Evolutionary conservation across 2,113 vertebrate species (phyloP).

Genomic region (Podiceps cristatus): DNA sequence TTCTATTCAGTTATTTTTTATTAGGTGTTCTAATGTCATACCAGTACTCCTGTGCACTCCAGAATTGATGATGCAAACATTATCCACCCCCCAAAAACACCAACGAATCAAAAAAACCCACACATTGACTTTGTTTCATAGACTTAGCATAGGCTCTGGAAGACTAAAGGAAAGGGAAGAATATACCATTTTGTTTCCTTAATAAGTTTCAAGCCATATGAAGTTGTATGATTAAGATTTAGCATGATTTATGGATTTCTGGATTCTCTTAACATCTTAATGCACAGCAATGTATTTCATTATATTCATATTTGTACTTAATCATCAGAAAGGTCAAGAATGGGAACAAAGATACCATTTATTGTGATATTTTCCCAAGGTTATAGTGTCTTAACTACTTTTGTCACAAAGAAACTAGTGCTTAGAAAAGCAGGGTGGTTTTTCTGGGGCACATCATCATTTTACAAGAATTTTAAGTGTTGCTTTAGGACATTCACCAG

Average conservation of each 20-base stretch:
- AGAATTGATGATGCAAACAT: not conserved
- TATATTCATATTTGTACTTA: not conserved
- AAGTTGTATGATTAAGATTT: not conserved
- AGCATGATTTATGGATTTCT: not conserved
- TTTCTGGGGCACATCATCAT: not conserved
- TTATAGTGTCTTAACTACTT: not conserved
- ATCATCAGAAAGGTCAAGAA: not conserved
- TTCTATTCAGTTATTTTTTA: not conserved
- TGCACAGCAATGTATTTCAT: not conserved
- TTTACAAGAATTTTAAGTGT: not conserved
- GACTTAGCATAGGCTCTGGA: not conserved
- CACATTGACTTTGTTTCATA: fast-evolving
- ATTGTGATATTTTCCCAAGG: not conserved
- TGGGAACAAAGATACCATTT: not conserved
- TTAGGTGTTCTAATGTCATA: not conserved
- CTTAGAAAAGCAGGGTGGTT: not conserved
- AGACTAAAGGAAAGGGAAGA: not conserved
- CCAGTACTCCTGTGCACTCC: not conserved
- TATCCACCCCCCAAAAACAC: not conserved
- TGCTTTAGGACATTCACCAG: not conserved
- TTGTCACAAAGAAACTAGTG: not conserved
- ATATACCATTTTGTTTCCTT: not conserved
- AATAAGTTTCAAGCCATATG: not conserved
- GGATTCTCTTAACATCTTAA: not conserved
- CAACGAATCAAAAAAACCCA: fast-evolving